A percentile compares a stretch with the other conserved stretches of the same genome.
phyloP scores from a whole-genome alignment of 2,113 vertebrate species.

The Melanocharis versteri region DNA sequence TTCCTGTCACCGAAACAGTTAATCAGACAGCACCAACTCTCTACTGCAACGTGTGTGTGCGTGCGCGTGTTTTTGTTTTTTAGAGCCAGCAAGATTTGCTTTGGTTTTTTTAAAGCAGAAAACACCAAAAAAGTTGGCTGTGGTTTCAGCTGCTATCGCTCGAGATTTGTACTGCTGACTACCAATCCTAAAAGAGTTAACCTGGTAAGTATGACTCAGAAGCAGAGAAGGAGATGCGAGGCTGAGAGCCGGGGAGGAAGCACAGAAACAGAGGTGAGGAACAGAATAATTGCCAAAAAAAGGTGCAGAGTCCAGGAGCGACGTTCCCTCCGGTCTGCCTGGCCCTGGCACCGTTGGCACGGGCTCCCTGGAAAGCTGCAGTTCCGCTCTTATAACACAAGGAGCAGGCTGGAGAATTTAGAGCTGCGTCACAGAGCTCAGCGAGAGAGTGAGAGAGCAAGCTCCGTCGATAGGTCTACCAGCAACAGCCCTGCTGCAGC shows the following conservation, averaged over 20 bases:
- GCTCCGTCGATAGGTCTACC: slow-evolving; percentile 82
- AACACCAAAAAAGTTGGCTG: slow-evolving; percentile 60
- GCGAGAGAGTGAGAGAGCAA: slow-evolving; percentile 70
- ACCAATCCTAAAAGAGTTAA: slow-evolving; percentile 73
- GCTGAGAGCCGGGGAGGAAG: slow-evolving; percentile 39
- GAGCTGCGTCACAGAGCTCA: slow-evolving; percentile 97
- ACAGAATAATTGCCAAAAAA: slow-evolving; percentile 55
- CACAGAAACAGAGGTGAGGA: slow-evolving; percentile 55
- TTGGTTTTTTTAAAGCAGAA: slow-evolving; percentile 54
- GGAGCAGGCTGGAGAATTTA: slow-evolving; percentile 95
- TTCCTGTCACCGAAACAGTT: slow-evolving; percentile 49
- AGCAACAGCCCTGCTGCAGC: slow-evolving; percentile 85
- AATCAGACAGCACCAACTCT: slow-evolving; percentile 36
- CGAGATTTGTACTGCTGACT: slow-evolving; percentile 32
- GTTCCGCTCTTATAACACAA: slow-evolving; percentile 84
- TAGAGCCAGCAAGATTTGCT: slow-evolving; percentile 44
- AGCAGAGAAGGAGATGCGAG: slow-evolving; percentile 49
- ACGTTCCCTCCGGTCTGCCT: slow-evolving; percentile 71
- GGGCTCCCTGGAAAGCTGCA: slow-evolving; percentile 82
- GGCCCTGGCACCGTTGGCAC: slow-evolving; percentile 79
- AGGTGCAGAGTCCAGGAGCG: slow-evolving; percentile 66
- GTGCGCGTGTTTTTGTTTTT: slow-evolving; percentile 36
- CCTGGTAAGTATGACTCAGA: slow-evolving; percentile 37
- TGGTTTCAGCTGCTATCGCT: slow-evolving; percentile 45
- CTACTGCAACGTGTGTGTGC: slow-evolving; percentile 5